Conservation (phyloP, 2,113 vertebrate species). For the Sigmodon hispidus region DNA sequence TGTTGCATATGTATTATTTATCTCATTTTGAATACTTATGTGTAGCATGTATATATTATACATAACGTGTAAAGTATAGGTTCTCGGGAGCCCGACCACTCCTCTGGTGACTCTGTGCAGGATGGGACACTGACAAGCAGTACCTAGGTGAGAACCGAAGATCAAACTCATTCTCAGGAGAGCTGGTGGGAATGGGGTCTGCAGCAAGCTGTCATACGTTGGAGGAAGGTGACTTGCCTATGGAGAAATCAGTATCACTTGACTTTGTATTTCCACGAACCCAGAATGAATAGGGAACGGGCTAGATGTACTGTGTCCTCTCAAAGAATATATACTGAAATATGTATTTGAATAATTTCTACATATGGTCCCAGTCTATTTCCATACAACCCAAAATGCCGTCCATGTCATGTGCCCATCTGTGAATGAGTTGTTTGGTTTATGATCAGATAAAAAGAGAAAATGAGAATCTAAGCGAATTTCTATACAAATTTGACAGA, state of each 20-base stretch:
- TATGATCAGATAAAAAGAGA: not conserved
- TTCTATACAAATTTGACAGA: not conserved
- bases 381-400: rapidly evolving
- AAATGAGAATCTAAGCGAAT: not conserved
- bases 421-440: not conserved
- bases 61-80: not conserved
- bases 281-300: not conserved
- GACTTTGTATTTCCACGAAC: not conserved
- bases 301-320: not conserved
- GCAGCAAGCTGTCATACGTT: not conserved
- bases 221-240: rapidly evolving
- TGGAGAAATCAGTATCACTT: not conserved
- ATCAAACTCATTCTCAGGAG: not conserved
- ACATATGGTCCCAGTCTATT: not conserved
- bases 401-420: rapidly evolving
- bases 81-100: not conserved
- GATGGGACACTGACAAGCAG: not conserved
- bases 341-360: not conserved
- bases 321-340: not conserved
- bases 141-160: not conserved
- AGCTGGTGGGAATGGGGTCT: rapidly evolving
- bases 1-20: not conserved
- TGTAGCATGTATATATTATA: not conserved
- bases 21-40: not conserved
- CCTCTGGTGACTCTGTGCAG: not conserved